A percentile compares a stretch with the other conserved stretches of the same genome.
Evolutionary conservation across 2,797 vertebrate genomes (phyloP).

Genomic region (Periophthalmus magnuspinnatus): DNA sequence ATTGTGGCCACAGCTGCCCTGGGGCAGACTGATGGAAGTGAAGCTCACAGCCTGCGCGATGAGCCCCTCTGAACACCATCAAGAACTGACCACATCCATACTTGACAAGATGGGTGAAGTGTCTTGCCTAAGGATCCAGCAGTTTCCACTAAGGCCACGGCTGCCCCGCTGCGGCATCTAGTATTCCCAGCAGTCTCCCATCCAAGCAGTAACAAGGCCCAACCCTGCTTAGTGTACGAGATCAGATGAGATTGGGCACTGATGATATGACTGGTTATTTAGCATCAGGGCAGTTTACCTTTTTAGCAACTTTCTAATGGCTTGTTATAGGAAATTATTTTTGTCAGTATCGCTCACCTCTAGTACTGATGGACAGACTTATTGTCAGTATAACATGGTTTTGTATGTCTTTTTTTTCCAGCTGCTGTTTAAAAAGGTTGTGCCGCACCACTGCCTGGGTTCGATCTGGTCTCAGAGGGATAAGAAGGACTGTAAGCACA

Average conservation of each 20-base stretch:
- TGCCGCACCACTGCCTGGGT: conserved; percentile 94
- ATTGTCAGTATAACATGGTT: conserved; percentile 11
- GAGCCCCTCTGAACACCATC: not conserved
- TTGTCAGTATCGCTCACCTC: not conserved
- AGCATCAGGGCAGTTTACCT: no score
- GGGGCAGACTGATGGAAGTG: not conserved
- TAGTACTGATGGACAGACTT: not conserved
- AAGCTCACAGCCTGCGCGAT: not conserved
- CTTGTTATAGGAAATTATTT: not conserved
- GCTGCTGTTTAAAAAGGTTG: conserved; percentile 91
- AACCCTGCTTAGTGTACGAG: not conserved
- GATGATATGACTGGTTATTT: not conserved
- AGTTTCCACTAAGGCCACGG: no score
- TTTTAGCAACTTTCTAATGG: no score
- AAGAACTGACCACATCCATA: no score
- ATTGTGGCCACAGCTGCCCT: not conserved
- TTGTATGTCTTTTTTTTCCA: conserved; percentile 50
- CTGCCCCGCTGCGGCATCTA: not conserved
- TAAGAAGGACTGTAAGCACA: conserved; percentile 89
- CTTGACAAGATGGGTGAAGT: not conserved
- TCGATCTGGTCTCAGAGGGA: conserved; percentile 92
- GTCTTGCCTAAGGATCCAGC: not conserved
- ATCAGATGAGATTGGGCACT: not conserved
- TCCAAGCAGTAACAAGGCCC: not conserved
- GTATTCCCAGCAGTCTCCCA: not conserved